Evolutionary conservation across 2,113 vertebrate genomes (phyloP), one percentile per base, ranked within the genome.

Genomic region (Illadopsis cleaveri): DNA sequence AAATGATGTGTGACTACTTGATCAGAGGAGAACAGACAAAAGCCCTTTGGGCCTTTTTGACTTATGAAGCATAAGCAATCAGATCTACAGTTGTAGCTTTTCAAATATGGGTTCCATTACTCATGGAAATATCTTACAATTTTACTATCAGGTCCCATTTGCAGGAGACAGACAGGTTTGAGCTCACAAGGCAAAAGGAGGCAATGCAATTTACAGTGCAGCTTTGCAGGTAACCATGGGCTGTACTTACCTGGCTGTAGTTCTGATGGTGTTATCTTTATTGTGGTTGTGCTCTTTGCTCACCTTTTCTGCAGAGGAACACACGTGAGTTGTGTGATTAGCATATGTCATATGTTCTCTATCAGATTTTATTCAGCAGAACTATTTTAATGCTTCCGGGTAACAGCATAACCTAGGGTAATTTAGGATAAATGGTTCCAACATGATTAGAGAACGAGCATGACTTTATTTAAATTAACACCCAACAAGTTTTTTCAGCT

Each of bases 271-370:
- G 69, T 97, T 98, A 95, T 99, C 99, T 97, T 99, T 99, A 83
- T 96, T 98, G 97, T 99, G 99, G 98, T 99, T 99, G 97, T 99
- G 99, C 97, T 99, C 99, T 99, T 99, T 99, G 98, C 99, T 99
- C 98, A 99, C 99, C 98, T 99, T 99, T 98, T 99, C 99, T 99
- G 98, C 53, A 98, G 69, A 89, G 82, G 83, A 96, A 97, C 27
- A 96, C 21, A 95, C 7, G 65, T 28, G 28, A 21, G 15, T 35
- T 82, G 78, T 82, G 45, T 53, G 31, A 94, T 85, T 79, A 95
- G 64, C 54, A 40, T 50, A 14, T 3, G 8, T 37, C 15, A 5
- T 12, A 64, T 33, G 28, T 69, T 89, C n/a, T 44, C 40, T 38
- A 30, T 35, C 37, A 61, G 44, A 22, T 58, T 93, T 86, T 70